Conservation (phyloP, 2,888 invertebrate genomes). For the Drosophila anceps region DNA sequence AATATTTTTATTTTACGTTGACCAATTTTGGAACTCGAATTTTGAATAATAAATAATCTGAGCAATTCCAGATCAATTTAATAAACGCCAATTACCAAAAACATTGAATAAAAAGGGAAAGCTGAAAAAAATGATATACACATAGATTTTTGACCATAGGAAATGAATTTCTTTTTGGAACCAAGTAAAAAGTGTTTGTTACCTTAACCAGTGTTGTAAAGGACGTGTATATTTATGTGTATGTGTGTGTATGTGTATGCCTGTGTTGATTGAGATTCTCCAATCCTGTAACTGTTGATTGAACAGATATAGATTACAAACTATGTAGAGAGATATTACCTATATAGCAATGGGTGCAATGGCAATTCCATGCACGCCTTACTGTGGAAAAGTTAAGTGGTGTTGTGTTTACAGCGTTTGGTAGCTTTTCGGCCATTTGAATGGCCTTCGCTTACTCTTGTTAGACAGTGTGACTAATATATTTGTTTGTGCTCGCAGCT, state of each 20-base stretch:
- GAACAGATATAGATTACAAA: conserved; percentile 27
- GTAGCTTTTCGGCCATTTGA: conserved; percentile 11
- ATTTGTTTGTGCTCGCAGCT: conserved; percentile 16
- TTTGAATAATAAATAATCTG: conserved; percentile 1
- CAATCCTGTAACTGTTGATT: conserved; percentile 14
- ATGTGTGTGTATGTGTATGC: background rate
- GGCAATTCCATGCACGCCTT: conserved; percentile 13
- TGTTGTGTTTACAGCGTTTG: conserved; percentile 33
- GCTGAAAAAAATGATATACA: conserved; percentile 24
- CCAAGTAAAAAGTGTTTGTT: conserved; percentile 9
- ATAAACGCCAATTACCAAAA: conserved; percentile 18
- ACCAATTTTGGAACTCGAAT: background rate
- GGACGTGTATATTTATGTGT: background rate
- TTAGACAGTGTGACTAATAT: conserved; percentile 25
- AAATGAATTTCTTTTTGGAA: conserved; percentile 2
- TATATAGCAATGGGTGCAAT: conserved; percentile 21
- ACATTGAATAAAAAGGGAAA: conserved; percentile 7
- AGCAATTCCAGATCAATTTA: background rate
- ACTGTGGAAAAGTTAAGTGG: conserved; percentile 26
- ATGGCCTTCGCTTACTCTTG: conserved; percentile 23
- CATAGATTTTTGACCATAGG: background rate
- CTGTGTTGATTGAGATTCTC: conserved; percentile 25
- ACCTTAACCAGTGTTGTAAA: conserved; percentile 11
- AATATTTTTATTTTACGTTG: background rate
- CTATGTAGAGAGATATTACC: conserved; percentile 15